A percentile compares a stretch with the other conserved stretches of the same genome.
Evolutionary conservation across 2,113 vertebrate genomes (phyloP).

Genomic region (Agelaius tricolor): DNA sequence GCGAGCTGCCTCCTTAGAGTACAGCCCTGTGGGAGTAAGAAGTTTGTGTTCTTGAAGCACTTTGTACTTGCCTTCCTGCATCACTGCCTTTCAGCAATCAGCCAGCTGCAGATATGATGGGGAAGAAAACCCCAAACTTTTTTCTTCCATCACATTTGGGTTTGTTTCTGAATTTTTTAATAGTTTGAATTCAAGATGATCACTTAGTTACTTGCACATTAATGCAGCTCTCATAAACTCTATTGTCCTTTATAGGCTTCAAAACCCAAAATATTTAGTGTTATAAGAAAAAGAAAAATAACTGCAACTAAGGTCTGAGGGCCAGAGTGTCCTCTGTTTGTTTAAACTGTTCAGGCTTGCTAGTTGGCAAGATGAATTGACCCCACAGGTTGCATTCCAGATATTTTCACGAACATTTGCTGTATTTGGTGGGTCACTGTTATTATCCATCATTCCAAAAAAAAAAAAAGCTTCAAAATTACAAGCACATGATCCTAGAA

Average conservation of each 20-base stretch:
- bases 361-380: neutral
- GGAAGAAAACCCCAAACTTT: accelerated
- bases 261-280: neutral
- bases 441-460: neutral
- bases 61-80: neutral
- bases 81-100: neutral
- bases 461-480: neutral
- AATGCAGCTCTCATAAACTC: neutral
- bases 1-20: neutral
- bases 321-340: neutral
- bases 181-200: neutral
- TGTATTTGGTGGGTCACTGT: neutral
- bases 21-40: neutral
- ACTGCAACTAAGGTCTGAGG: neutral
- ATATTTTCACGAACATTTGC: neutral
- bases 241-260: neutral
- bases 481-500: neutral
- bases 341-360: neutral
- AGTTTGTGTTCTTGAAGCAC: neutral
- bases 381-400: neutral
- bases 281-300: neutral
- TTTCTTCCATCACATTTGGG: neutral
- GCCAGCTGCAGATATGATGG: neutral
- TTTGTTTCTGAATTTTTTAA: neutral
- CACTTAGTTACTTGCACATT: neutral